Evolutionary conservation across 1,140 invertebrate genomes (phyloP).

Genomic region (Bacillus rossius): DNA sequence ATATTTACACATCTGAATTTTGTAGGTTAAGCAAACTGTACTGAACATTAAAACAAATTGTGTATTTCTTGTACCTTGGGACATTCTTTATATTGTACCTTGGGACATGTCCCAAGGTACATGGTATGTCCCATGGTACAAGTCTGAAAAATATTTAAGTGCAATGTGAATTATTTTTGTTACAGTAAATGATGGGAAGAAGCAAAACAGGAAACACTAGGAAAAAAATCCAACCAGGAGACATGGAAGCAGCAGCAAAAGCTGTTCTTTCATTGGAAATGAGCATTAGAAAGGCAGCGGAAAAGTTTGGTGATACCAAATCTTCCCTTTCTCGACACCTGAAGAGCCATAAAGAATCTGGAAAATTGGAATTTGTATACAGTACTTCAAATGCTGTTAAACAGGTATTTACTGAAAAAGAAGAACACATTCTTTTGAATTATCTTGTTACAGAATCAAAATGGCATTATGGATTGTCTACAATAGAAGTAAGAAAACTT

Average conservation of each 20-base stretch:
- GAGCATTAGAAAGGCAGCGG: neutral
- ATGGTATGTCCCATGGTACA: neutral
- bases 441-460: neutral
- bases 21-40: too few relatives aligned
- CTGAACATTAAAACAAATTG: too few relatives aligned
- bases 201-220: neutral
- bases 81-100: too few relatives aligned
- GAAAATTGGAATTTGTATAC: neutral
- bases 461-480: neutral
- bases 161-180: neutral
- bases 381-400: neutral
- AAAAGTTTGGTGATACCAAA: neutral
- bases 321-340: neutral
- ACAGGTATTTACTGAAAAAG: neutral
- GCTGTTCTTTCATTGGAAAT: neutral
- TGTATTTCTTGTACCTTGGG: too few relatives aligned
- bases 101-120: too few relatives aligned
- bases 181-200: neutral
- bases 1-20: too few relatives aligned
- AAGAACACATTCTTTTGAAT: neutral
- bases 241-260: neutral
- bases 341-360: neutral
- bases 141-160: too few relatives aligned
- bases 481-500: neutral
- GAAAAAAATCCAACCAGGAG: neutral